Evolutionary conservation across 2,113 vertebrate genomes (phyloP), one percentile per base, ranked within the genome.

Genomic region (Neofelis nebulosa): DNA sequence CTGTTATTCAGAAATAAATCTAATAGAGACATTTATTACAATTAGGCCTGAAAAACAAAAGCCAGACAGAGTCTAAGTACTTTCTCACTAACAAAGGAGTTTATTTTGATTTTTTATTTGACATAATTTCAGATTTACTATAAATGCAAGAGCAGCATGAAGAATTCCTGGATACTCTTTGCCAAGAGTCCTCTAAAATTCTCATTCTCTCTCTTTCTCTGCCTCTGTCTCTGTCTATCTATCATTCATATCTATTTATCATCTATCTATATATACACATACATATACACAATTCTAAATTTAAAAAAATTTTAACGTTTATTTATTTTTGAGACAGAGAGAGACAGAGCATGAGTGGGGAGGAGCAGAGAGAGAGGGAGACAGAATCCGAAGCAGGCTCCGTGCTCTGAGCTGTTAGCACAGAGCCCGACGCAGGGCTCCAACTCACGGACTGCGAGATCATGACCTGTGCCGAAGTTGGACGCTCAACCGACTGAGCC

Each of bases 41-140:
- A 41, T 80, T 57, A 50, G 16, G 18, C 7, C 71, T 52, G 41
- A 45, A 86, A 94, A 63, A 36, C 4, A 81, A 82, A 82, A 81
- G 1, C 7, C 12, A 76, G 68, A 29, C 68, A 71, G 25, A 84
- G 6, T 89, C 57, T 86, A 76, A 41, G 5, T 68, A 76, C 31
- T 45, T 89, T 80, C 27, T 80, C 57, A 76, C 23, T 78, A 87
- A 57, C n/a, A 68, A 81, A 81, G 55, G 8, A 31, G 94, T 76
- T 97, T 71, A 76, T 94, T 94, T 78, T 69, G 68, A 84, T 71
- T 92, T 97, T 96, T 88, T 93, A 91, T 73, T 82, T 66, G 23
- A 83, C 12, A 7, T 87, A 90, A 79, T 91, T 96, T 96, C 21
- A 79, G 25, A 91, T 91, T 95, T 88, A 93, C 13, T 63, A 2